Base-by-base conservation (phyloP, 2,797 vertebrate genomes). In the Oreochromis mossambicus region DNA sequence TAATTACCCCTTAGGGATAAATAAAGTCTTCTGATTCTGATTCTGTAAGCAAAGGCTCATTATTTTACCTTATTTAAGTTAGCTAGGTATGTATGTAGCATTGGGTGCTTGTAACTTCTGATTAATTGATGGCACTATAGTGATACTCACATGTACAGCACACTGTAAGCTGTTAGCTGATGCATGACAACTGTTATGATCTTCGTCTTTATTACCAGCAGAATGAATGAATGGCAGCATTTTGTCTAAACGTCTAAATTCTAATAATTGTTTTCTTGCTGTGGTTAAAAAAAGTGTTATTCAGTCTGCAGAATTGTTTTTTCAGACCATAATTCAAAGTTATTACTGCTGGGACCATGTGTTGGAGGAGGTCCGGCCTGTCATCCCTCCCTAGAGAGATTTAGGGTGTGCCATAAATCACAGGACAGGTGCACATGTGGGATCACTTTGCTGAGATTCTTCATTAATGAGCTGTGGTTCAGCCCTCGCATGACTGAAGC, bases 391-490 rank as follows among this genome's bases (percentile, higher is more conserved):
- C 56, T 34, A 36, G 56, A 82, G 89, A 94, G 88, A 95, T 92
- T 95, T 91, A 94, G 46, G 88, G 91, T 83, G 85, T 78, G 86
- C 75, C 46, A 87, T 87, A 87, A 84, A 90, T 52, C n/a, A 52
- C 78, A 70, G 83, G 81, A 84, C 88, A 66, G 84, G 41, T 24
- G 46, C 85, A 89, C 93, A 92, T 92, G 83, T 95, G 95, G 84
- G 87, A 90, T 58, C 78, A 82, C 38, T 95, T 94, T 87, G 77
- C 70, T 88, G 51, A 91, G 86, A 91, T 92, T 91, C 80, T 87
- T 94, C 56, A 92, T 91, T 83, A 90, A 89, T 86, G 82, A 79
- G 83, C 81, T 83, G 46, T 38, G 70, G 43, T 46, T 76, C 51
- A 78, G 79, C 83, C 79, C 77, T 80, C n/a, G 34, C 43, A 13